Percentiles rank a stretch among this genome's conserved stretches.
Conservation (phyloP, 1,140 invertebrate species). For the Brachystomella parvula region DNA sequence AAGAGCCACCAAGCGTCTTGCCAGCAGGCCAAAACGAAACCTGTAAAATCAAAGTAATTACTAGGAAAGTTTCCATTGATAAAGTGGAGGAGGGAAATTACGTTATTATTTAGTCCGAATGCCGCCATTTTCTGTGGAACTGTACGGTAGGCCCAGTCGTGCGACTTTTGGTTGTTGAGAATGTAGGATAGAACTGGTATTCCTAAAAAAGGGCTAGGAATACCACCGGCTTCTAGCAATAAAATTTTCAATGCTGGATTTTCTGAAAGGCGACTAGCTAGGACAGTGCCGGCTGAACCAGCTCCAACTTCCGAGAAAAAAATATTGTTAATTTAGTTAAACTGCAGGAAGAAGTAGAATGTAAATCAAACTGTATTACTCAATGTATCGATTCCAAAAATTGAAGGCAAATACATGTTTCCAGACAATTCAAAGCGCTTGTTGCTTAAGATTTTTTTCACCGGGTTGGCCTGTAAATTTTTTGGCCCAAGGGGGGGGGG, state of each 20-base stretch:
- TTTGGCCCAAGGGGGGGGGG: too few species aligned
- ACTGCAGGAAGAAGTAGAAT: not conserved
- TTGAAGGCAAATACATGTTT: not conserved
- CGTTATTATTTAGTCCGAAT: conserved; percentile 27
- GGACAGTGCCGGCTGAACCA: conserved; percentile 68
- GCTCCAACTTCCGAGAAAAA: conserved; percentile 55
- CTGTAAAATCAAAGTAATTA: conserved; percentile 7
- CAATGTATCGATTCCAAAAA: not conserved
- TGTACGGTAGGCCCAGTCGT: conserved; percentile 39
- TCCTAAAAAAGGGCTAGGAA: conserved; percentile 24
- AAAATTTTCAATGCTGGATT: conserved; percentile 53
- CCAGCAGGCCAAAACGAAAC: conserved; percentile 43
- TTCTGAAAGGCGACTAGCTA: conserved; percentile 60
- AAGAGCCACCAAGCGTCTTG: conserved; percentile 51
- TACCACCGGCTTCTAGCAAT: conserved; percentile 60
- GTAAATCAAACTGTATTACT: not conserved
- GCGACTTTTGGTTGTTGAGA: conserved; percentile 20
- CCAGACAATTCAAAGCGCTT: too few species aligned
- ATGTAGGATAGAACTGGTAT: conserved; percentile 25
- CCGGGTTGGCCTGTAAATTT: too few species aligned
- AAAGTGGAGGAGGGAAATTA: conserved; percentile 8
- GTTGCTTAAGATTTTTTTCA: too few species aligned
- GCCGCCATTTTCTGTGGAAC: conserved; percentile 26
- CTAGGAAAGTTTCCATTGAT: too few species aligned
- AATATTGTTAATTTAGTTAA: conserved; percentile 1